These are phyloP conservation scores for Sarcophaga caerulescens DNA, from an alignment of 2,888 invertebrate species.

Conservation along the genomic window DNA sequence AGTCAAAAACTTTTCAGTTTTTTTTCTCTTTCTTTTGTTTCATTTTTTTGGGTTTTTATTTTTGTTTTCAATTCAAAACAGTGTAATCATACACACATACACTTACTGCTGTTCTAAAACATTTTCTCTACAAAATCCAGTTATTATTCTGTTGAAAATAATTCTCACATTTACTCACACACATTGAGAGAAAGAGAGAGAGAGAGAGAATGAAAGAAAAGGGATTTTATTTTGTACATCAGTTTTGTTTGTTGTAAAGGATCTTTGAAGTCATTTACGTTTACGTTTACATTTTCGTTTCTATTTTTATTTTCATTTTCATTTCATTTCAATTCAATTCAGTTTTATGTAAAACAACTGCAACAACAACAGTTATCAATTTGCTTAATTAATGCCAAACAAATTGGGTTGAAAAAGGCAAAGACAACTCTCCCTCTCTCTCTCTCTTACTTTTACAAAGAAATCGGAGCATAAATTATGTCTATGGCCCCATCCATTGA, in stretches of 20 bases:
- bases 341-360: neutral
- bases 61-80: neutral
- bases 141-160: neutral
- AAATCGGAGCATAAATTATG: too few relatives aligned
- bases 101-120: neutral
- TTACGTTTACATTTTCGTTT: neutral
- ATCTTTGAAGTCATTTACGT: constrained; percentile 6
- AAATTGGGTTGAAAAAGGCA: constrained; percentile 10
- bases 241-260: neutral
- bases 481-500: too few relatives aligned
- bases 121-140: neutral
- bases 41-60: neutral
- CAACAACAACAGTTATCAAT: constrained; percentile 8
- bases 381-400: constrained; percentile 13
- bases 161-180: neutral
- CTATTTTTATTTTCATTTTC: neutral
- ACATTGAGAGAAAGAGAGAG: neutral
- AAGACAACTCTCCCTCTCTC: neutral
- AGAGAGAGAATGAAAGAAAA: neutral
- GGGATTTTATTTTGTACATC: neutral
- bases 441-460: neutral
- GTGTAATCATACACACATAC: neutral
- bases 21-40: neutral
- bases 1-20: constrained; percentile 58
- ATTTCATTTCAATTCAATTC: neutral